Conservation (phyloP, 2,888 invertebrate species). For the Alloplasta piceator region DNA sequence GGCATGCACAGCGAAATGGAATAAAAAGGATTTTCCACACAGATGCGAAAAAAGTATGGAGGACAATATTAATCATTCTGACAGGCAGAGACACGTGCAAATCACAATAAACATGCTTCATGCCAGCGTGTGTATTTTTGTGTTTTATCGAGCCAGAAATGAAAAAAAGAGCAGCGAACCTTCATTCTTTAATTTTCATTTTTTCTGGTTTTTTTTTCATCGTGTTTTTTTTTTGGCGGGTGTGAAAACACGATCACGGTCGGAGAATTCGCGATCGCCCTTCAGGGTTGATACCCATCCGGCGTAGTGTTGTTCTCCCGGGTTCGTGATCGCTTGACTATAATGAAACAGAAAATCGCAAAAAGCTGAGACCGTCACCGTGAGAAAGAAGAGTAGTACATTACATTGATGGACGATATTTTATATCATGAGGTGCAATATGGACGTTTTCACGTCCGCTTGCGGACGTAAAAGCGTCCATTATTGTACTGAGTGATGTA, state of each 20-base stretch:
- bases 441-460: no score
- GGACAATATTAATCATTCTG: background rate
- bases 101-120: constrained; percentile 34
- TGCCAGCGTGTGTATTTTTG: constrained; percentile 31
- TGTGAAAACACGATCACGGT: constrained; percentile 67
- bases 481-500: no score
- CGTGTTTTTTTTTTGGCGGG: constrained; percentile 33
- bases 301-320: constrained; percentile 85
- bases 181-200: constrained; percentile 69
- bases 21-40: no score
- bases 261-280: constrained; percentile 73
- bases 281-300: constrained; percentile 82
- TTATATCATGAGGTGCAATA: no score
- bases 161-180: constrained; percentile 76
- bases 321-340: constrained; percentile 91
- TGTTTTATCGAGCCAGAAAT: constrained; percentile 43
- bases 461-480: no score
- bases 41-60: no score
- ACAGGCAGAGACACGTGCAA: background rate
- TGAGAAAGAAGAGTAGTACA: no score
- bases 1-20: background rate
- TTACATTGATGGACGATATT: no score
- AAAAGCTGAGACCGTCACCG: constrained; percentile 69
- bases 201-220: constrained; percentile 33
- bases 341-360: constrained; percentile 76